Percentiles rank a stretch among this genome's conserved stretches.
phyloP scores from a whole-genome alignment of 2,888 invertebrate genomes.

The Tetramorium bicarinatum region DNA sequence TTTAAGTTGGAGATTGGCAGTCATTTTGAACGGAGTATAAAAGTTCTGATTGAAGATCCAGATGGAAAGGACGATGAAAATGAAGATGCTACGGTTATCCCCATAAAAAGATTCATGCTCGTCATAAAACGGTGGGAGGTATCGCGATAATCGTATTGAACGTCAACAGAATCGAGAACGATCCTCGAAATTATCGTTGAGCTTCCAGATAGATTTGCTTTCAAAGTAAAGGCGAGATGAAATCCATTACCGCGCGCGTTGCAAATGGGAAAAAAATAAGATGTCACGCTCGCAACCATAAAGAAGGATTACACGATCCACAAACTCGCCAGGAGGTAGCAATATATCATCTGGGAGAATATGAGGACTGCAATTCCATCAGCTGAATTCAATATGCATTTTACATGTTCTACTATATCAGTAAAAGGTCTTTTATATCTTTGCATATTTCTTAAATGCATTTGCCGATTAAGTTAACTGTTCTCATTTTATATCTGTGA shows the following conservation, averaged over 20 bases:
- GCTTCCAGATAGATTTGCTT: slow-evolving; percentile 29
- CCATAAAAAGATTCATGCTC: slow-evolving; percentile 52
- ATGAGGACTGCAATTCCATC: slow-evolving; percentile 18
- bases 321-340: slow-evolving; percentile 52
- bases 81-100: slow-evolving; percentile 39
- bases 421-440: slow-evolving; percentile 8
- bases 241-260: slow-evolving; percentile 63
- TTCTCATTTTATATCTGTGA: not conserved
- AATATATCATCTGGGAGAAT: slow-evolving; percentile 47
- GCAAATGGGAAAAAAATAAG: slow-evolving; percentile 64
- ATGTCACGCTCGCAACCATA: slow-evolving; percentile 52
- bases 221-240: slow-evolving; percentile 36
- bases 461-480: not conserved
- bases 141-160: not conserved
- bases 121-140: slow-evolving; percentile 36
- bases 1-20: not conserved
- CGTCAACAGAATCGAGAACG: slow-evolving; percentile 34
- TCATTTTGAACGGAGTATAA: slow-evolving; percentile 37
- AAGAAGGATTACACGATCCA: slow-evolving; percentile 58
- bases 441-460: not conserved
- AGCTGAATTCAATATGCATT: slow-evolving; percentile 16
- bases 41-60: slow-evolving; percentile 28
- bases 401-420: not conserved
- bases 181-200: slow-evolving; percentile 40
- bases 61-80: slow-evolving; percentile 6